Evolutionary conservation across 2,888 invertebrate genomes (phyloP).

Genomic region (Acleris laterana): DNA sequence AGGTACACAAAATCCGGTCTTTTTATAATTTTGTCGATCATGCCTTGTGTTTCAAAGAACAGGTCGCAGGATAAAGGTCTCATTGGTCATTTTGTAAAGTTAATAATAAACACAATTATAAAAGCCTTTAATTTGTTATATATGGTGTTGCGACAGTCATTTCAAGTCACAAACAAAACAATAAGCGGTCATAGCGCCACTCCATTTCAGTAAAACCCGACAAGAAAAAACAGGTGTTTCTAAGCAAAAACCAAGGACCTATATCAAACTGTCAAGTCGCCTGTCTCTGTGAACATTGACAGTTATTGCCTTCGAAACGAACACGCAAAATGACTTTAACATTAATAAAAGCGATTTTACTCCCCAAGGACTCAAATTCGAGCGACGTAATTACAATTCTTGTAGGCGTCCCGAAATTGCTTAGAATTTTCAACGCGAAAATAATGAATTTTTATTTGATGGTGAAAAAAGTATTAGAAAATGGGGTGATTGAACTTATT

Average conservation of each 20-base stretch:
- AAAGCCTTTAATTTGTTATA: no score
- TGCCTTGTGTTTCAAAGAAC: no score
- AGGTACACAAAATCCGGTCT: no score
- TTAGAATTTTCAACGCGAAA: background rate
- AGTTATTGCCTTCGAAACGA: conserved; percentile 25
- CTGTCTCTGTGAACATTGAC: conserved; percentile 17
- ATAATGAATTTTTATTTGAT: background rate
- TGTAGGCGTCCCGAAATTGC: conserved; percentile 4
- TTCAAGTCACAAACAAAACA: no score
- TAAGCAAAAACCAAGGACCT: background rate
- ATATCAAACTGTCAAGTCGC: conserved; percentile 1
- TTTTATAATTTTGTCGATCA: no score
- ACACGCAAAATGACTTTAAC: conserved; percentile 11
- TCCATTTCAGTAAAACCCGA: background rate
- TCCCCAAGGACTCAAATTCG: conserved; percentile 4
- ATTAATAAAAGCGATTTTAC: conserved; percentile 1
- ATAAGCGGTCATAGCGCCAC: background rate
- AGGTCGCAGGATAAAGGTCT: no score
- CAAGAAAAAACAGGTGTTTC: background rate
- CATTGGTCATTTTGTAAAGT: no score
- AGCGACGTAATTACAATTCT: conserved; percentile 11
- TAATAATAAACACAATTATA: no score
- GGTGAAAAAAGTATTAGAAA: background rate
- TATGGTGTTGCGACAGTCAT: no score
- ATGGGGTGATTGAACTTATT: background rate